Evolutionary conservation across 1,140 invertebrate genomes (phyloP), one percentile per base, ranked within the genome.

Genomic region (Oncopodura yosiiana): DNA sequence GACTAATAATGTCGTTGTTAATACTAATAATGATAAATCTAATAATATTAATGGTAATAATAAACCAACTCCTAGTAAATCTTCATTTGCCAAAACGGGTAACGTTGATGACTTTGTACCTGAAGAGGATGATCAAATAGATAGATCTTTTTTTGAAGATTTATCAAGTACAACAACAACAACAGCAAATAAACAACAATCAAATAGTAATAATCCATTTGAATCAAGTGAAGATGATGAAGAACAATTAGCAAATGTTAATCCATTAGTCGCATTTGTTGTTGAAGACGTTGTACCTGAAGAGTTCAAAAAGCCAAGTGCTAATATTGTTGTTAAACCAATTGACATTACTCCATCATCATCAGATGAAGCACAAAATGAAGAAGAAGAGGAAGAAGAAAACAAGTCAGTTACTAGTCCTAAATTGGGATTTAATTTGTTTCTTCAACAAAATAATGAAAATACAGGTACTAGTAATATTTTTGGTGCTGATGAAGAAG

Each of bases 191-290:
- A 69, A 72, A 75, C 53, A 65, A 59, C 58, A 63, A 21, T 37
- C 18, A 39, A 12, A 27, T 24, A 5, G 23, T 6, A 12, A 9
- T 32, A 21, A 16, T 44, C 29, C 23, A 30, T 14, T 55, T 51
- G 34, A 50, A 49, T 41, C 52, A 55, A 62, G 65, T 62, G 63
- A 62, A 75, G 73, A 60, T 56, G 87, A 83, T 68, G 86, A 88
- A 59, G 81, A 81, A 12, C 85, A 87, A 54, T 77, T 74, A 24
- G 61, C 49, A 49, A 72, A 70, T 24, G 78, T 73, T 8, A 93
- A 94, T 77, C 90, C 89, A 24, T 75, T 90, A 67, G 89, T 94
- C 0, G 83, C 84, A 19, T 81, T 82, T 56, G 86, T 87, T 59
- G 84, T 89, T 70, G 89, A 92, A 69, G 89, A 94, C 69, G 73